Evolutionary conservation across 2,797 vertebrate species (phyloP).

Genomic region (Chaetophractus vellerosus): DNA sequence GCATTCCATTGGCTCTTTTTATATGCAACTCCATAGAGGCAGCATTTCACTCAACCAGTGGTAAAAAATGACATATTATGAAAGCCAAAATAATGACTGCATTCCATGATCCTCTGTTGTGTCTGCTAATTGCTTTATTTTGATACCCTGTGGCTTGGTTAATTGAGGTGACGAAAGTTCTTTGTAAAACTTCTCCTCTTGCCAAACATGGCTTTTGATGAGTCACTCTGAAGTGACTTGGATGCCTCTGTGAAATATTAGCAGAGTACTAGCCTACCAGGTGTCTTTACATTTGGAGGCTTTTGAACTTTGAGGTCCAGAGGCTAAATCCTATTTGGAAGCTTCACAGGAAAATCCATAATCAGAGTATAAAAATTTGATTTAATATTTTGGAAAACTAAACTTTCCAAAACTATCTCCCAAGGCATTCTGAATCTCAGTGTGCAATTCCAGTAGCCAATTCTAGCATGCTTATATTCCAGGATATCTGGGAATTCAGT

Average conservation of each 20-base stretch:
- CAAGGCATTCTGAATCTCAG: neutral
- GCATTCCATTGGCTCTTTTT: neutral
- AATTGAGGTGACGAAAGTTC: slow-evolving; percentile 52
- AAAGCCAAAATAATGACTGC: slow-evolving; percentile 56
- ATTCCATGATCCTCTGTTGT: slow-evolving; percentile 35
- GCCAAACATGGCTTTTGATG: slow-evolving; percentile 57
- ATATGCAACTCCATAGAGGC: neutral
- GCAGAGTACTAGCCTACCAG: neutral
- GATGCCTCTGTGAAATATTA: slow-evolving; percentile 9
- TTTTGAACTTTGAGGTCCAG: neutral
- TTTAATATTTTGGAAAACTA: slow-evolving; percentile 6
- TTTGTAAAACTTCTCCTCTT: slow-evolving; percentile 63
- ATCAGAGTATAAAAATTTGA: neutral
- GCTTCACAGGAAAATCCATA: neutral
- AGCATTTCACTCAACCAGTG: slow-evolving; percentile 21
- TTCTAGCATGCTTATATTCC: neutral
- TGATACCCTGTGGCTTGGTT: slow-evolving; percentile 70
- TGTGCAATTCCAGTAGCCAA: neutral
- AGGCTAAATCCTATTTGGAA: neutral
- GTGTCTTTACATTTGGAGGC: neutral
- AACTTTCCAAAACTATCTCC: slow-evolving; percentile 7
- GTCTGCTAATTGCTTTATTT: slow-evolving; percentile 71
- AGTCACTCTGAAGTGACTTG: slow-evolving; percentile 60
- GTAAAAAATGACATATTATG: neutral
- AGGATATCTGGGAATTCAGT: neutral